Evolutionary conservation across 2,113 vertebrate genomes (phyloP).

Genomic region (Pogona vitticeps): DNA sequence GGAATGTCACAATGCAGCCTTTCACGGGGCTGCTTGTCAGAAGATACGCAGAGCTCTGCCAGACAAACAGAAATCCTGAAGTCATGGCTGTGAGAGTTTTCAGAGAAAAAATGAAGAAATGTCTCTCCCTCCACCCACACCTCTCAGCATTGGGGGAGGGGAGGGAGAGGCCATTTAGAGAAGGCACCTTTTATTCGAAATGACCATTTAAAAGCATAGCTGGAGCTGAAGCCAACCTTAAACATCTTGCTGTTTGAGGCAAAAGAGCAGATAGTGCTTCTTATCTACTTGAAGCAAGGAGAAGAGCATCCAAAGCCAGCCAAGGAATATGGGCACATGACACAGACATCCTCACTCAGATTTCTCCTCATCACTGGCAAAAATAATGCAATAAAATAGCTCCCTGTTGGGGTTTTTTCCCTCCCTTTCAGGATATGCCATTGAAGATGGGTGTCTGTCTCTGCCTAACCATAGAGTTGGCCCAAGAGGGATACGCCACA

Average conservation of each 20-base stretch:
- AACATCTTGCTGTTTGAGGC: not conserved
- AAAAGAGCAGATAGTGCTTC: not conserved
- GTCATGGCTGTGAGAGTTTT: slow-evolving; percentile 45
- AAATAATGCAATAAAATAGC: not conserved
- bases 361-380: not conserved
- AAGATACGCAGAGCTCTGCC: slow-evolving; percentile 9
- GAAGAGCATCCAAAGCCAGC: not conserved
- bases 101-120: too few relatives aligned
- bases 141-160: too few relatives aligned
- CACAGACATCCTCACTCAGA: not conserved
- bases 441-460: too few relatives aligned
- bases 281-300: not conserved
- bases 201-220: too few relatives aligned
- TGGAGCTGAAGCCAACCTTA: not conserved
- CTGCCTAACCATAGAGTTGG: too few relatives aligned
- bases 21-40: slow-evolving; percentile 40
- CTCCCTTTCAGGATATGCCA: not conserved
- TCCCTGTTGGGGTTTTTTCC: not conserved
- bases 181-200: too few relatives aligned
- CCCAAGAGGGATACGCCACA: too few relatives aligned
- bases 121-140: too few relatives aligned
- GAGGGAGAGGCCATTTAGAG: too few relatives aligned
- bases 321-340: not conserved
- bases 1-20: slow-evolving; percentile 48
- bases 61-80: slow-evolving; percentile 22